These are phyloP conservation scores for Petrocephalus microphthalmus DNA, from an alignment of 2,113 vertebrate species.

Conservation along the genomic window DNA sequence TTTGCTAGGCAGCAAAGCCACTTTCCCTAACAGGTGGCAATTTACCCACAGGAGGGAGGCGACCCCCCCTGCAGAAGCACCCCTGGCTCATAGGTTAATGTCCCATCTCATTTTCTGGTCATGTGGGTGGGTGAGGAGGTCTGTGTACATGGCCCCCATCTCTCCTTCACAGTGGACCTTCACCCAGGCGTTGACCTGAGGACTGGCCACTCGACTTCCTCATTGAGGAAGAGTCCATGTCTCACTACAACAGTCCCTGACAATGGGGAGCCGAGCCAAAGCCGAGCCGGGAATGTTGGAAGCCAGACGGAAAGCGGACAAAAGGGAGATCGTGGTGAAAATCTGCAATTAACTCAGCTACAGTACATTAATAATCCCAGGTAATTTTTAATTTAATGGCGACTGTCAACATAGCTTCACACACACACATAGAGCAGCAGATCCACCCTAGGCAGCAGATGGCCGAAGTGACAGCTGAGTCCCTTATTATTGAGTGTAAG, in stretches of 20 bases:
- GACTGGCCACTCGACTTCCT: neutral
- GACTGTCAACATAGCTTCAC: constrained; percentile 9
- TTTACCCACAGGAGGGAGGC: constrained; percentile 5
- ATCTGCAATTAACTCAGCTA: neutral
- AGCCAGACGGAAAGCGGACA: neutral
- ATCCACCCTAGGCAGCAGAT: constrained; percentile 64
- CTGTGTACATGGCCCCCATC: neutral
- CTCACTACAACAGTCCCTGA: neutral
- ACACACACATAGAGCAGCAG: constrained; percentile 29
- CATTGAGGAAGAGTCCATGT: neutral
- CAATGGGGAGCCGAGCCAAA: neutral
- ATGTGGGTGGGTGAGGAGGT: neutral
- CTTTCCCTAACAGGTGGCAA: constrained; percentile 2
- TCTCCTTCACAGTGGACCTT: neutral
- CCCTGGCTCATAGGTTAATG: constrained; percentile 9
- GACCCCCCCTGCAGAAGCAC: neutral
- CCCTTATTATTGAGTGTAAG: constrained; percentile 69
- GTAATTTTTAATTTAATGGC: neutral
- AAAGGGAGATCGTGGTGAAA: neutral
- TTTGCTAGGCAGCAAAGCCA: neutral
- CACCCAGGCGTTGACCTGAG: neutral
- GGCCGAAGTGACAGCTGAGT: constrained; percentile 70
- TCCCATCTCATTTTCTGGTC: neutral
- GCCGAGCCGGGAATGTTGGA: neutral
- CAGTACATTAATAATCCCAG: constrained; percentile 6